Evolutionary conservation across 2,797 vertebrate genomes (phyloP).

Genomic region (Cryptoblepharus egeriae): DNA sequence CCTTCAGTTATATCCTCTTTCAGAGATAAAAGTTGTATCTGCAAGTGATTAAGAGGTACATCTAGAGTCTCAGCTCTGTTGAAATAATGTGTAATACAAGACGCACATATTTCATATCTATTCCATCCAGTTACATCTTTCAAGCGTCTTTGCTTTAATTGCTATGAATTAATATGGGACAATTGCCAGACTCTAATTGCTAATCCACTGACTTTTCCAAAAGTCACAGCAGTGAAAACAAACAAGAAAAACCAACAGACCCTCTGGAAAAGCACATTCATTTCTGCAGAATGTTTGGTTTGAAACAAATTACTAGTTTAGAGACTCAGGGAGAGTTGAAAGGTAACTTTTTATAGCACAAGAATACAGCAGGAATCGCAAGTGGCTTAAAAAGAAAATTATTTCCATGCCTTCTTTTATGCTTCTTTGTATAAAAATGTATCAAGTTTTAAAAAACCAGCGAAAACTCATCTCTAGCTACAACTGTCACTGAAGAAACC

Average conservation of each 20-base stretch:
- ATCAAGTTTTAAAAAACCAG: not conserved
- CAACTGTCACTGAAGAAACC: conserved; percentile 5
- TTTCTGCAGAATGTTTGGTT: conserved; percentile 8
- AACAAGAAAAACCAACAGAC: conserved; percentile 43
- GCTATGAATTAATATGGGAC: conserved; percentile 56
- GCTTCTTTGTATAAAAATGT: not conserved
- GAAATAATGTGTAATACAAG: conserved; percentile 64
- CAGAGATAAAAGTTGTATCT: conserved; percentile 68
- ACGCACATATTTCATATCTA: conserved; percentile 51
- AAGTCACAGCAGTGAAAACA: conserved; percentile 26
- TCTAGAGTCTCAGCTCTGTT: conserved; percentile 52
- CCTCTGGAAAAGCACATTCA: conserved; percentile 29
- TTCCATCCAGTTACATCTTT: conserved; percentile 53
- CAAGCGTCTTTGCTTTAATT: conserved; percentile 49
- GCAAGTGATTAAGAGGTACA: conserved; percentile 69
- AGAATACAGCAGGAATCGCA: not conserved
- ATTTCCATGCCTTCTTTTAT: not conserved
- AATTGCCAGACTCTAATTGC: conserved; percentile 28
- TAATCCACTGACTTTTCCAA: conserved; percentile 51
- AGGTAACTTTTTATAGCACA: not conserved
- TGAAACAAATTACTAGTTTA: not conserved
- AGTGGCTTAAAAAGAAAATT: not conserved
- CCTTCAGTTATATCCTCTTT: conserved; percentile 54
- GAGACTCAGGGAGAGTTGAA: not conserved
- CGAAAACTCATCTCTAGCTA: not conserved